Evolutionary conservation across 2,888 invertebrate genomes (phyloP).

Genomic region (Craniophora ligustri): DNA sequence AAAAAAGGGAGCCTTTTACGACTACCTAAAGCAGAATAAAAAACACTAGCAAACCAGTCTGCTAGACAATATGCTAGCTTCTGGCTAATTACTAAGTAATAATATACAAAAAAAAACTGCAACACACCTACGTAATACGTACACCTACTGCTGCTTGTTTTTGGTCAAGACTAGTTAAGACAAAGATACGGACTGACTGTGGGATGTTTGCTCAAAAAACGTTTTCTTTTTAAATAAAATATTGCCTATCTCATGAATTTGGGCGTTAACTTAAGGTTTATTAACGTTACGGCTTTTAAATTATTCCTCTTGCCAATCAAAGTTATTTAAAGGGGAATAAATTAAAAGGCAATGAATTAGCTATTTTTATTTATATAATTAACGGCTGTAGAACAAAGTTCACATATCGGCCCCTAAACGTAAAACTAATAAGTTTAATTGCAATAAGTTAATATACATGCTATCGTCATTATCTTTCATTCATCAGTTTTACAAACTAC

Average conservation of each 20-base stretch:
- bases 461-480: too few relatives aligned
- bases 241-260: background rate
- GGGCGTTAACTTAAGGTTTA: conserved; percentile 1
- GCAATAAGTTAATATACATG: conserved; percentile 15
- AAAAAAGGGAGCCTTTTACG: too few relatives aligned
- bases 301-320: background rate
- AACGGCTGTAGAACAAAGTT: conserved; percentile 46
- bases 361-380: conserved; percentile 30
- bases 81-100: too few relatives aligned
- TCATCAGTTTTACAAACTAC: conserved; percentile 18
- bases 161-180: background rate
- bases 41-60: too few relatives aligned
- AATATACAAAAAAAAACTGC: too few relatives aligned
- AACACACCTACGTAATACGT: too few relatives aligned
- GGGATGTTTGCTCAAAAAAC: conserved; percentile 15
- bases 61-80: too few relatives aligned
- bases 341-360: conserved; percentile 23
- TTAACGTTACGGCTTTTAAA: conserved; percentile 21
- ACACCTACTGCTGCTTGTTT: too few relatives aligned
- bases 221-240: background rate
- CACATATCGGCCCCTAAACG: conserved; percentile 15
- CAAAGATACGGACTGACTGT: background rate
- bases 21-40: too few relatives aligned
- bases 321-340: background rate
- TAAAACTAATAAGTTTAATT: conserved; percentile 5